Percentiles rank a stretch among this genome's conserved stretches.
These are phyloP conservation scores for Taxidea taxus DNA, from an alignment of 2,113 vertebrate genomes.

Conservation along the genomic window DNA sequence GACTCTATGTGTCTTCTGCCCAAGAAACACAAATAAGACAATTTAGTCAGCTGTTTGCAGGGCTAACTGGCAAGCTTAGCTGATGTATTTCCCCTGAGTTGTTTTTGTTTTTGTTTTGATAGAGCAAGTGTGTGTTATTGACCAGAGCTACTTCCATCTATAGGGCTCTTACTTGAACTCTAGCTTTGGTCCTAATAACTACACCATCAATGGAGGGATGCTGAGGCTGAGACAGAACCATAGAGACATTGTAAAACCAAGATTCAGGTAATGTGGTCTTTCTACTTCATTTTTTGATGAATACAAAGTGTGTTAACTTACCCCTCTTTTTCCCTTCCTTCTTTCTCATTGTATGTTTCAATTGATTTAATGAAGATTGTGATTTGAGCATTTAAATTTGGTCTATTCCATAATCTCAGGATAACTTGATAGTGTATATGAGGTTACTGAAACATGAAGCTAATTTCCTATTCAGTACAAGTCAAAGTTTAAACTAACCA, in stretches of 20 bases:
- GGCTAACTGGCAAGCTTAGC: background rate
- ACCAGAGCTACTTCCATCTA: background rate
- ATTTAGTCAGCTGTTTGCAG: background rate
- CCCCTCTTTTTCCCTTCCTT: background rate
- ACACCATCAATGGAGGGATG: background rate
- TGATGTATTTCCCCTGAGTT: background rate
- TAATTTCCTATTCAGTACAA: background rate
- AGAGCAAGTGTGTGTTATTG: background rate
- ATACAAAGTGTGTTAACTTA: background rate
- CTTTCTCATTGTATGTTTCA: background rate
- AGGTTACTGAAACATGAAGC: background rate
- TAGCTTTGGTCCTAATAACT: background rate
- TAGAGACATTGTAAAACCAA: background rate
- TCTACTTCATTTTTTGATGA: no score
- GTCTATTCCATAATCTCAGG: background rate
- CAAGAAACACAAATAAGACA: background rate
- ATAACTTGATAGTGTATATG: background rate
- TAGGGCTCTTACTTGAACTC: background rate
- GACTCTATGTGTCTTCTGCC: background rate
- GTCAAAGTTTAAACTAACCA: background rate
- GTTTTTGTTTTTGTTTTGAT: no score
- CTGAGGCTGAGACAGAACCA: background rate
- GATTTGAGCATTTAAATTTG: background rate
- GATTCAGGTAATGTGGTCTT: background rate
- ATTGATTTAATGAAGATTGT: background rate